Evolutionary conservation across 2,888 invertebrate species (phyloP).

Genomic region (Cantharis lateralis): DNA sequence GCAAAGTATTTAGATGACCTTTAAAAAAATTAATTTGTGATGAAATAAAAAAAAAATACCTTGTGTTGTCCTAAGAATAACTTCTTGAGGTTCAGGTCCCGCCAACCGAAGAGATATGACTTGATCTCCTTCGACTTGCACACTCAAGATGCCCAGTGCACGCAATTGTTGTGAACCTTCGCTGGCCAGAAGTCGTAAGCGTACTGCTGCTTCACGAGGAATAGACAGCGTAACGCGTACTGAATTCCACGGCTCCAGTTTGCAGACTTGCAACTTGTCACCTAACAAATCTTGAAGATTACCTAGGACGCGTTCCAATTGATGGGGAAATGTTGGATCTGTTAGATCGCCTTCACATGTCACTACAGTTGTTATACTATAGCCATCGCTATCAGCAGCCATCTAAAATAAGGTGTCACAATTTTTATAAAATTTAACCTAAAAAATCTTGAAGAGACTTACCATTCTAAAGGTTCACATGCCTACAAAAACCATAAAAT

Average conservation of each 20-base stretch:
- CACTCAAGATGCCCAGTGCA: slow-evolving; percentile 91
- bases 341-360: slow-evolving; percentile 90
- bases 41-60: slow-evolving; percentile 40
- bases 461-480: slow-evolving; percentile 28
- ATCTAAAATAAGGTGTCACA: slow-evolving; percentile 56
- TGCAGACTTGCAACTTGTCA: slow-evolving; percentile 66
- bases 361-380: slow-evolving; percentile 78
- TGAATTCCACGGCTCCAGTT: slow-evolving; percentile 97
- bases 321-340: slow-evolving; percentile 84
- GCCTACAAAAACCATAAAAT: slow-evolving; percentile 19
- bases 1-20: background rate
- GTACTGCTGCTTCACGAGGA: slow-evolving; percentile 92
- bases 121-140: slow-evolving; percentile 91
- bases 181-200: slow-evolving; percentile 88
- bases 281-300: slow-evolving; percentile 76
- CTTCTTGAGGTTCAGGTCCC: slow-evolving; percentile 73
- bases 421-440: background rate
- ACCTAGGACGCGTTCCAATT: slow-evolving; percentile 77
- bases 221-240: slow-evolving; percentile 97
- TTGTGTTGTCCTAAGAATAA: slow-evolving; percentile 64
- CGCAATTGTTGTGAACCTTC: slow-evolving; percentile 88
- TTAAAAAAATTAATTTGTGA: background rate
- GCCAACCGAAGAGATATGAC: slow-evolving; percentile 72
- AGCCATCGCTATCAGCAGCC: slow-evolving; percentile 88
- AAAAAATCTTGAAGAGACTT: background rate